These are phyloP conservation scores for Octodonta nipae DNA, from an alignment of 2,888 invertebrate genomes.

Conservation along the genomic window DNA sequence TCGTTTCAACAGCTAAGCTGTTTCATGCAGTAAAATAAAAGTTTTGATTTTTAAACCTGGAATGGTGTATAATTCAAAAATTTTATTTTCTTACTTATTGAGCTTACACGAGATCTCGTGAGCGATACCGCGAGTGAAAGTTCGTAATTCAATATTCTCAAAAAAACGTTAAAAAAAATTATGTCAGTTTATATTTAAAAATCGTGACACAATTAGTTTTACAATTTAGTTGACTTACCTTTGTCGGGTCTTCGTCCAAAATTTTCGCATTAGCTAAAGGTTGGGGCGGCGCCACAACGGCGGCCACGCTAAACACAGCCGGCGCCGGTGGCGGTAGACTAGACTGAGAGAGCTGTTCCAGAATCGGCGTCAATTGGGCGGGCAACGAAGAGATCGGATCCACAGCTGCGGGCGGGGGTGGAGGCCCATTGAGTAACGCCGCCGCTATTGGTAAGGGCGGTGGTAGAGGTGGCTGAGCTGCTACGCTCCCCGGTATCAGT, in stretches of 20 bases:
- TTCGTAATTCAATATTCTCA: too few relatives aligned
- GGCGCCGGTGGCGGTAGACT: slow-evolving; percentile 18
- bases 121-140: too few relatives aligned
- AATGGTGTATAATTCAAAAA: too few relatives aligned
- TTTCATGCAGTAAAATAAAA: too few relatives aligned
- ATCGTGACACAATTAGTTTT: too few relatives aligned
- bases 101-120: too few relatives aligned
- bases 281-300: not conserved
- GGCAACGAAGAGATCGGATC: slow-evolving; percentile 22
- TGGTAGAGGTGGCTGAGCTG: slow-evolving; percentile 13
- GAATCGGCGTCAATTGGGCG: slow-evolving; percentile 14
- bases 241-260: slow-evolving; percentile 21
- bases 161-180: too few relatives aligned
- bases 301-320: slow-evolving; percentile 9
- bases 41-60: too few relatives aligned
- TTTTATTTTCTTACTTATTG: too few relatives aligned
- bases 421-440: slow-evolving; percentile 18
- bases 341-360: slow-evolving; percentile 29
- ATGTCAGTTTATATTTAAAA: too few relatives aligned
- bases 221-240: slow-evolving; percentile 9
- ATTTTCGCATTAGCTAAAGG: slow-evolving; percentile 17
- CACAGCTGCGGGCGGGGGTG: slow-evolving; percentile 20
- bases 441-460: slow-evolving; percentile 14
- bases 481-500: slow-evolving; percentile 13
- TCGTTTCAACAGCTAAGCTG: too few relatives aligned